Evolutionary conservation across 2,797 vertebrate species (phyloP), one percentile per base, ranked within the genome.

Genomic region (Gymnocypris eckloni): DNA sequence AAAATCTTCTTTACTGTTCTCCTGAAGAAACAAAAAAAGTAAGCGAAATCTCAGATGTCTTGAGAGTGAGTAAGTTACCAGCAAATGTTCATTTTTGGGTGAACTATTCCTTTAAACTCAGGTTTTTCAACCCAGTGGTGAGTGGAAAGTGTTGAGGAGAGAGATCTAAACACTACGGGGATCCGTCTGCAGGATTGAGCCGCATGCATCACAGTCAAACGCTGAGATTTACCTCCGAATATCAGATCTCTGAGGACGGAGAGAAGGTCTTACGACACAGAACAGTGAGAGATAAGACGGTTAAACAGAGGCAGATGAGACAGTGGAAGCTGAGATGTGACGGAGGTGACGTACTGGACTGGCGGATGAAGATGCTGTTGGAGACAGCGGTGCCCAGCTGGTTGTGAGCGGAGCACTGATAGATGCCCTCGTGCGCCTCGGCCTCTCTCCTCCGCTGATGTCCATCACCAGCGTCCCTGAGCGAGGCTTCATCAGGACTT

Each of bases 401-500:
- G 2, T 99, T 99, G 85, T 96, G 96, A 37, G 97, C 97, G 1
- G 95, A 96, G 39, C 98, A 99, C 89, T 99, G 98, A 89, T 99
- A 99, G 2, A 97, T 93, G 25, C 98, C 98, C 92, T 99, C 98
- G 13, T 98, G 99, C 0, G 95, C 95, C 91, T 99, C 97, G 0
- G 96, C 96, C 88, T 98, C 76, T 97, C 98, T 59, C 79, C 79
- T 4, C 96, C 97, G 6, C 95, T 97, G 95, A 98, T 96, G 93
- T 99, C 97, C 85, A 99, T 94, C 72, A 96, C 92, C 85, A 99
- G 96, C 0, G 98, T 99, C 86, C 98, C 98, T 5, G 97, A 97
- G 79, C 95, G 95, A 3, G 96, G 93, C 87, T 96, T 97, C 96
- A 97, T 97, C 90, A 95, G 95, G 90, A 99, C 96, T 81, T 96